phyloP scores from a whole-genome alignment of 2,888 invertebrate genomes.

The Brachynemurus nebulosus region DNA sequence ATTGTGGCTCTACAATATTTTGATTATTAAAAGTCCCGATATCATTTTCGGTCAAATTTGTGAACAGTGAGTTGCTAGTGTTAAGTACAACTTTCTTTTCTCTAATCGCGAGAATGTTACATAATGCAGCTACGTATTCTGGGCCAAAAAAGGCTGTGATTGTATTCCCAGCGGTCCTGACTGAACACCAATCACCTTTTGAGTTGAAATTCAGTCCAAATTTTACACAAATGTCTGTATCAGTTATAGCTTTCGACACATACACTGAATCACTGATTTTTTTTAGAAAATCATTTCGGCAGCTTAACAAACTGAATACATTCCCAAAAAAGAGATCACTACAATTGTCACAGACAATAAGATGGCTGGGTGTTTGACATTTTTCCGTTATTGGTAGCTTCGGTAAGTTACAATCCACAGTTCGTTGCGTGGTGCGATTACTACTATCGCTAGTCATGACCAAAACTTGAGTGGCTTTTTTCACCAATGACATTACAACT shows the following conservation, averaged over 20 bases:
- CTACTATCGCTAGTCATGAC: conserved; percentile 53
- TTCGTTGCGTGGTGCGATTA: conserved; percentile 38
- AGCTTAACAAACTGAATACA: conserved; percentile 61
- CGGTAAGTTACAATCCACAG: conserved; percentile 3
- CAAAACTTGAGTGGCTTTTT: conserved; percentile 78
- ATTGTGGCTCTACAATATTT: neutral
- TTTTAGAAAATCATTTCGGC: conserved; percentile 45
- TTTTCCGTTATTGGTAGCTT: conserved; percentile 20
- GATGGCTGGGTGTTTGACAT: conserved; percentile 61
- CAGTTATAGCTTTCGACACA: conserved; percentile 44
- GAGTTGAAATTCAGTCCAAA: conserved; percentile 48
- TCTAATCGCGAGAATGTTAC: conserved; percentile 56
- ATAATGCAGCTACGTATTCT: conserved; percentile 61
- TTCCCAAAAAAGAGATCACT: conserved; percentile 53
- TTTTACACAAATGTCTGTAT: conserved; percentile 43
- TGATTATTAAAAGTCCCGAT: neutral
- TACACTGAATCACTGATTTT: conserved; percentile 44
- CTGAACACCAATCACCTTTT: conserved; percentile 38
- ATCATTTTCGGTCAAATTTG: conserved; percentile 2
- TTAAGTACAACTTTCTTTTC: conserved; percentile 53
- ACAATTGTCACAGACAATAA: conserved; percentile 62
- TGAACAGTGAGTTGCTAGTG: conserved; percentile 31
- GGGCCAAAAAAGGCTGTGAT: conserved; percentile 48
- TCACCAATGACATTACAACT: conserved; percentile 82
- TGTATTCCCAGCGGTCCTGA: conserved; percentile 39